Conservation (phyloP, 1,140 invertebrate genomes). For the Cydia fagiglandana region DNA sequence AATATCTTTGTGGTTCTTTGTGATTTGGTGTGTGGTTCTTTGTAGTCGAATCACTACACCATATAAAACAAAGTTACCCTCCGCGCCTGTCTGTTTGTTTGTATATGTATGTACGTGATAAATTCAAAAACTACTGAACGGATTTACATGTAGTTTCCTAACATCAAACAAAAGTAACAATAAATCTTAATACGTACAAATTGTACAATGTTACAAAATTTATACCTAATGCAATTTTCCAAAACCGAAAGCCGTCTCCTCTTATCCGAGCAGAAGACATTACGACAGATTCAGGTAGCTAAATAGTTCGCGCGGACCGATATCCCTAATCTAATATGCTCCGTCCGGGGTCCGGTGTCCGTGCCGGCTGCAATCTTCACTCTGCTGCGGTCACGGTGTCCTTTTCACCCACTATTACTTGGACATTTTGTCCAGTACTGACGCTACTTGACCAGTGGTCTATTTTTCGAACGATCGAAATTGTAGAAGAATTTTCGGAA, state of each 20-base stretch:
- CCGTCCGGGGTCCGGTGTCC: slow-evolving; percentile 45
- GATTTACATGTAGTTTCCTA: too few relatives aligned
- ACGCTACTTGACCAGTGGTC: slow-evolving; percentile 37
- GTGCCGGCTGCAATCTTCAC: slow-evolving; percentile 59
- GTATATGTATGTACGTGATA: too few relatives aligned
- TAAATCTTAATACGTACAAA: not conserved
- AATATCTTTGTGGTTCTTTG: too few relatives aligned
- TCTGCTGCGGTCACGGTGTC: slow-evolving; percentile 48
- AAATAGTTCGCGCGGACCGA: slow-evolving; percentile 58
- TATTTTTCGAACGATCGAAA: not conserved
- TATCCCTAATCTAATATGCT: slow-evolving; percentile 67
- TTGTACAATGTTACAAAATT: not conserved
- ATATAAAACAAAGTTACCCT: too few relatives aligned
- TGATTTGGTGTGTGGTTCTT: too few relatives aligned
- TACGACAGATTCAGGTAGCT: slow-evolving; percentile 51
- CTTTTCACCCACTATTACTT: slow-evolving; percentile 50
- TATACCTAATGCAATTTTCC: not conserved
- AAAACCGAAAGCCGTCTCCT: slow-evolving; percentile 34
- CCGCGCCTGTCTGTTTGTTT: too few relatives aligned
- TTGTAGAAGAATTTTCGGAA: not conserved
- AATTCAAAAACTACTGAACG: too few relatives aligned
- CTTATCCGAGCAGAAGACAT: slow-evolving; percentile 37
- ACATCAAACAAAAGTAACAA: not conserved
- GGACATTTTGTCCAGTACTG: slow-evolving; percentile 35
- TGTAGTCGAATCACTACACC: too few relatives aligned